These are phyloP conservation scores for Delichon dasypus DNA, from an alignment of 2,797 vertebrate species.

Conservation along the genomic window DNA sequence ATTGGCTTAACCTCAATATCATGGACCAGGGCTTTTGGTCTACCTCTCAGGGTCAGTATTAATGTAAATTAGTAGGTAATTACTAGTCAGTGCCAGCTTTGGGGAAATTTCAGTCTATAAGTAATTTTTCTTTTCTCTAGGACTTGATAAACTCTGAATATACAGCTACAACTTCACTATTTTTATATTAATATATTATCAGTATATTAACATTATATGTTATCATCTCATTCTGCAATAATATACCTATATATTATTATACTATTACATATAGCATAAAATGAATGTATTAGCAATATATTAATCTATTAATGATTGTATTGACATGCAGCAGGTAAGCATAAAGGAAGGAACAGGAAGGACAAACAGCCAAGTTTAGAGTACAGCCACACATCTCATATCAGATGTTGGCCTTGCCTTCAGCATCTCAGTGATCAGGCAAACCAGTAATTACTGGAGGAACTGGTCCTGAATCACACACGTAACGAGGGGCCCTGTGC, in stretches of 20 bases:
- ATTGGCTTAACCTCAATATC: neutral
- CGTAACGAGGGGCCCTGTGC: accelerated
- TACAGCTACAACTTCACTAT: neutral
- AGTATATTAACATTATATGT: neutral
- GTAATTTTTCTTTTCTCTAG: neutral
- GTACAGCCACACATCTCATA: neutral
- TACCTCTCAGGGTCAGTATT: neutral
- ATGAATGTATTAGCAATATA: neutral
- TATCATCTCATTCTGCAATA: neutral
- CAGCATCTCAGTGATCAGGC: neutral
- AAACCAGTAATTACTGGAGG: neutral
- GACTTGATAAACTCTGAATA: neutral
- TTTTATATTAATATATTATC: neutral
- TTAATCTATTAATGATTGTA: neutral
- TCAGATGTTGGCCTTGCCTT: neutral
- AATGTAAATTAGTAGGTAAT: neutral
- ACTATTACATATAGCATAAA: neutral
- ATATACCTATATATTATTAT: neutral
- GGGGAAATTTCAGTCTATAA: neutral
- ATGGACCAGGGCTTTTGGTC: neutral
- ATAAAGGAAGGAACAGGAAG: neutral
- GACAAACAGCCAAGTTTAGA: neutral
- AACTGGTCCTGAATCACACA: neutral
- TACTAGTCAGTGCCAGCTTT: neutral
- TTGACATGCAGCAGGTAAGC: neutral